A percentile compares a stretch with the other conserved stretches of the same genome.
These are phyloP conservation scores for Willowsia nigromaculata DNA, from an alignment of 2,888 invertebrate species.

Conservation along the genomic window DNA sequence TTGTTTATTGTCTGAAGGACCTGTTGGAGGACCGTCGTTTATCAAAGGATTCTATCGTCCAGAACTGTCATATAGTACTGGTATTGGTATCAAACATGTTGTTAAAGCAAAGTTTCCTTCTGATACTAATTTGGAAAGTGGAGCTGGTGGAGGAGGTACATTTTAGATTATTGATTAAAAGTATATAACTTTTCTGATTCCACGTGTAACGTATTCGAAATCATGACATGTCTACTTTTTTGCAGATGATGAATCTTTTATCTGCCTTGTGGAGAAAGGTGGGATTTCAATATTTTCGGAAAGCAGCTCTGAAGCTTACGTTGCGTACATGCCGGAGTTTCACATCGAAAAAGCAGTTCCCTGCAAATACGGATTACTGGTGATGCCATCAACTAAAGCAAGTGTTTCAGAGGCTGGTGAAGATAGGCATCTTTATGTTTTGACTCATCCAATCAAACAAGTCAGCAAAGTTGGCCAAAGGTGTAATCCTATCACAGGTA, in stretches of 20 bases:
- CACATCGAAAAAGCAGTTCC: constrained; percentile 75
- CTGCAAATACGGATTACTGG: constrained; percentile 74
- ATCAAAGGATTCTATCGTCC: constrained; percentile 77
- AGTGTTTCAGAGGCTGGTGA: constrained; percentile 50
- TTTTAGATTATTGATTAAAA: not conserved
- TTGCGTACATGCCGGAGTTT: constrained; percentile 77
- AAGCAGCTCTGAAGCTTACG: constrained; percentile 75
- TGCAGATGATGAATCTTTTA: constrained; percentile 59
- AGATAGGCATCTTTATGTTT: constrained; percentile 72
- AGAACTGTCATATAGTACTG: constrained; percentile 77
- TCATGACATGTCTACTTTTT: not conserved
- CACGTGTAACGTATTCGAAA: not conserved
- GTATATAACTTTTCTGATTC: too few relatives aligned
- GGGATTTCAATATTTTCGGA: constrained; percentile 77
- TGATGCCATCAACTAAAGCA: constrained; percentile 70
- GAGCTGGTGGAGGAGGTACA: not conserved
- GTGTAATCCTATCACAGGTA: constrained; percentile 67
- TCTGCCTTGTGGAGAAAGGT: constrained; percentile 77
- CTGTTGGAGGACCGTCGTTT: constrained; percentile 76
- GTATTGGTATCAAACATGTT: constrained; percentile 73
- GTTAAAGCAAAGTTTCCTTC: constrained; percentile 73
- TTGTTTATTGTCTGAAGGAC: constrained; percentile 75
- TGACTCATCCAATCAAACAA: constrained; percentile 78
- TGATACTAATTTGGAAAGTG: constrained; percentile 20
- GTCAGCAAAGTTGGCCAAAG: constrained; percentile 76